Evolutionary conservation across 2,797 vertebrate genomes (phyloP).

Genomic region (Psittacula echo): DNA sequence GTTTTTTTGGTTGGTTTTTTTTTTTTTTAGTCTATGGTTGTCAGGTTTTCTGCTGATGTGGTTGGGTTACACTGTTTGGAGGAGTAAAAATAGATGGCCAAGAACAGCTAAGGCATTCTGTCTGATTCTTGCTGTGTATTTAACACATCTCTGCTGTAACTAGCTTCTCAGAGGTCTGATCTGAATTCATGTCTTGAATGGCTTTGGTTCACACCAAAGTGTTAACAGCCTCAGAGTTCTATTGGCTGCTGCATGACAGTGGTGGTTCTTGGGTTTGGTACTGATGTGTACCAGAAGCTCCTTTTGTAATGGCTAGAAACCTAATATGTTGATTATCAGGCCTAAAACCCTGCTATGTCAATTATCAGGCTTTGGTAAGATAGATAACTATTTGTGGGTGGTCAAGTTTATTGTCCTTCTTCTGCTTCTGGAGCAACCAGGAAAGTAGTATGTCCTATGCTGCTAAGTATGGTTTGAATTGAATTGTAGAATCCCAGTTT

Average conservation of each 20-base stretch:
- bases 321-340: not conserved
- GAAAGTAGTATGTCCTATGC: not conserved
- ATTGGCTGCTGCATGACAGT: not conserved
- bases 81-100: not conserved
- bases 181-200: not conserved
- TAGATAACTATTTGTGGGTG: not conserved
- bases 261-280: not conserved
- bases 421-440: not conserved
- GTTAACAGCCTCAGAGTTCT: not conserved
- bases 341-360: not conserved
- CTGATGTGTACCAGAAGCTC: not conserved
- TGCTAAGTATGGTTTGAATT: not conserved
- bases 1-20: not conserved
- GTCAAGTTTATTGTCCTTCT: not conserved
- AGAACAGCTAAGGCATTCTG: fast-evolving
- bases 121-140: not conserved
- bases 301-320: not conserved
- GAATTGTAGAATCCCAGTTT: not conserved
- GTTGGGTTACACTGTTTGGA: not conserved
- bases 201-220: not conserved
- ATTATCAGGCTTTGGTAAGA: not conserved
- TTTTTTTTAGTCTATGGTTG: fast-evolving
- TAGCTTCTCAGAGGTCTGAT: not conserved
- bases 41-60: not conserved
- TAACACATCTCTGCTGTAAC: not conserved